A percentile compares a stretch with the other conserved stretches of the same genome.
Conservation (phyloP, 2,888 invertebrate genomes). For the Eugnorisma glareosa region DNA sequence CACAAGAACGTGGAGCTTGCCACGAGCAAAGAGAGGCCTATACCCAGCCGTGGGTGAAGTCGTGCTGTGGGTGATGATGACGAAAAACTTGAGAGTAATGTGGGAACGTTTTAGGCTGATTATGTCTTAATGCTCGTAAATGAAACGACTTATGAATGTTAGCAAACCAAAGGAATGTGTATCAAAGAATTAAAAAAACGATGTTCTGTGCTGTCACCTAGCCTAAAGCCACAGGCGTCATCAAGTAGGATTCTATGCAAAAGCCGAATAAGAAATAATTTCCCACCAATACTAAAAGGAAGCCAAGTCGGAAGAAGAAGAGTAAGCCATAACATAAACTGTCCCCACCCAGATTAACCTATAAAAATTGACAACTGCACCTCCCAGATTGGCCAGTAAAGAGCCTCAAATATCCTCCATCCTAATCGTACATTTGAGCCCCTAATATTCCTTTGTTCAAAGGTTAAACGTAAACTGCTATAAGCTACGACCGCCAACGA, state of each 20-base stretch:
- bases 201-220: not conserved
- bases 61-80: no score
- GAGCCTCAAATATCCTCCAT: conserved; percentile 40
- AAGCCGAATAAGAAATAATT: not conserved
- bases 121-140: not conserved
- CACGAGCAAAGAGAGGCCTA: no score
- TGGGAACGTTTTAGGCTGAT: not conserved
- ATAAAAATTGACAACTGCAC: conserved; percentile 57
- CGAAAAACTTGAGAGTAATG: not conserved
- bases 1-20: no score
- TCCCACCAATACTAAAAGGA: not conserved
- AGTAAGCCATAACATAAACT: conserved; percentile 36
- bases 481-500: conserved; percentile 55
- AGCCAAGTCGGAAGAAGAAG: not conserved
- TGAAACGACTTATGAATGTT: not conserved
- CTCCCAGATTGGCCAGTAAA: conserved; percentile 41
- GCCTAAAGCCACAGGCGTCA: not conserved
- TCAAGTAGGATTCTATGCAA: not conserved
- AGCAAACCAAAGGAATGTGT: not conserved
- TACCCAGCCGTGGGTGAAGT: no score
- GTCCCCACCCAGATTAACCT: conserved; percentile 38
- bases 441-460: conserved; percentile 67
- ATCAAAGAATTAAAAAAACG: not conserved
- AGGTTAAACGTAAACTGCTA: conserved; percentile 66
- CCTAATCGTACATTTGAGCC: conserved; percentile 60